Evolutionary conservation across 2,888 invertebrate genomes (phyloP), one percentile per base, ranked within the genome.

Genomic region (Ferrisia virgata): DNA sequence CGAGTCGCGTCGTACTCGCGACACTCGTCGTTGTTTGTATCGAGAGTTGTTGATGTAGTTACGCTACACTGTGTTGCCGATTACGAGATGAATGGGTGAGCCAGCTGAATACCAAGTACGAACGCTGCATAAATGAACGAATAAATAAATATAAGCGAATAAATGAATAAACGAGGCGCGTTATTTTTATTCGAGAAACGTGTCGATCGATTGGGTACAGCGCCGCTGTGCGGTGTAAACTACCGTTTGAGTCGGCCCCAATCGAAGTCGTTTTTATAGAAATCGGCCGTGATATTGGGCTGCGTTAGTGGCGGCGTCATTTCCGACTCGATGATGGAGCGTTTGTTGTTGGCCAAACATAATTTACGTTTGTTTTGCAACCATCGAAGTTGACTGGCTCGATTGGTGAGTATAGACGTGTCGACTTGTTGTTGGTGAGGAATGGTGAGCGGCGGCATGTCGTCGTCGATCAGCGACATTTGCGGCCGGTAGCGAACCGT

Each of bases 301-400:
- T 18, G 36, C 47, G 47, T 5, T n/a, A n/a, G 6, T n/a, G 47
- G n/a, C 47, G 47, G 8, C 53, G 53, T 53, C 22, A 2, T 22
- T 72, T 8, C 31, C 18, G 72, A 11, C 8, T 36, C 72, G 18
- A 36, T 18, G 22, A 33, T 6, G 28, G 36, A 5, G 3, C 72
- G 72, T 76, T 36, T 76, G 18, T 76, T 31, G 36, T 15, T 28
- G 1, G 72, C 8, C 18, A 36, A 6, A 8, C n/a, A 53, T 9
- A 47, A 53, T 5, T 53, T 43, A 9, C 80, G 80, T 11, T 53
- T 18, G 18, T 53, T 80, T 13, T 80, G 40, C 15, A 80, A 9
- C 80, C 80, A 80, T 31, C 80, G 11, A 8, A 80, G 53, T 31
- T 80, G 53, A 13, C 53, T 80, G 4, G 47, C 33, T 18, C 80